These are phyloP conservation scores for Acrobasis repandana DNA, from an alignment of 2,888 invertebrate species.

Conservation along the genomic window DNA sequence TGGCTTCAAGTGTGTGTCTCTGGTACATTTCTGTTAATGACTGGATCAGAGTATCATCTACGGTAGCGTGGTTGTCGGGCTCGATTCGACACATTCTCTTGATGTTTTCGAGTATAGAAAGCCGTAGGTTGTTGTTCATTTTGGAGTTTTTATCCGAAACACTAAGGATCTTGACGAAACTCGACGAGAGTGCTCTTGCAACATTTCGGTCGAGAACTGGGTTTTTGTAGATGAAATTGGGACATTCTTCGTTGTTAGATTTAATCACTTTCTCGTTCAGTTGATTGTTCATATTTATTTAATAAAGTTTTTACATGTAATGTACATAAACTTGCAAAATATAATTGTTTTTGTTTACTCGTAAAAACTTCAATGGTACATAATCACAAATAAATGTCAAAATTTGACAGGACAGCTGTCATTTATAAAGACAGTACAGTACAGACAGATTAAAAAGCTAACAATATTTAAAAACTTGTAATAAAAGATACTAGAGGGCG, in stretches of 20 bases:
- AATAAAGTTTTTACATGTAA: background rate
- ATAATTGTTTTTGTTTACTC: background rate
- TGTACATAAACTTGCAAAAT: background rate
- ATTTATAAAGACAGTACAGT: too few species aligned
- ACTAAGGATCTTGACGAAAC: slow-evolving; percentile 63
- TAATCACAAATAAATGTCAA: too few species aligned
- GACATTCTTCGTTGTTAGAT: slow-evolving; percentile 50
- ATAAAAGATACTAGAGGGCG: background rate
- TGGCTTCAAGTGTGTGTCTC: slow-evolving; percentile 34
- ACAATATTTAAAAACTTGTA: background rate
- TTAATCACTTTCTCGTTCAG: slow-evolving; percentile 63
- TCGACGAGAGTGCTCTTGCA: slow-evolving; percentile 58
- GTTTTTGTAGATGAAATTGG: slow-evolving; percentile 58
- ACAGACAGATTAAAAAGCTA: too few species aligned
- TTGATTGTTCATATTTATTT: slow-evolving; percentile 56
- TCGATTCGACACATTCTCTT: slow-evolving; percentile 58
- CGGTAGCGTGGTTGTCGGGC: slow-evolving; percentile 54
- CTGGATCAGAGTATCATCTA: slow-evolving; percentile 53
- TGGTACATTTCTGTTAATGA: slow-evolving; percentile 51
- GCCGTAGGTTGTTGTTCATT: slow-evolving; percentile 55
- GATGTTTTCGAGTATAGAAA: slow-evolving; percentile 59
- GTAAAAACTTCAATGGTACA: too few species aligned
- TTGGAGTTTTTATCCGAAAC: slow-evolving; percentile 51
- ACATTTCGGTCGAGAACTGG: slow-evolving; percentile 64
- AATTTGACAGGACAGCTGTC: too few species aligned